Percentiles rank a stretch among this genome's conserved stretches.
phyloP scores from a whole-genome alignment of 2,797 vertebrate species.

The Zalophus californianus region DNA sequence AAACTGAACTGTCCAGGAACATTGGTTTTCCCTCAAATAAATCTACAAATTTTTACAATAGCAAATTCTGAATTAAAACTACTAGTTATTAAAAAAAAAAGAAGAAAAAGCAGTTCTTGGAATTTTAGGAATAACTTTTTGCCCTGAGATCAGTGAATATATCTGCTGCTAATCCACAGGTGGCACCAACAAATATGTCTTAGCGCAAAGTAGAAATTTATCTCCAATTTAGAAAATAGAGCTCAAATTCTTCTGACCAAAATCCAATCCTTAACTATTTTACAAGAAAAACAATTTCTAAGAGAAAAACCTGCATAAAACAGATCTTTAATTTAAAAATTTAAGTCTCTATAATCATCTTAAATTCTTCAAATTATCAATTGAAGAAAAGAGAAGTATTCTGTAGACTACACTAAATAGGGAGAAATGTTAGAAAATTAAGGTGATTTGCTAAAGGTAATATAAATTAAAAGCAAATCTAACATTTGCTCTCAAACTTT shows the following conservation, averaged over 20 bases:
- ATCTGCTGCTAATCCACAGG: constrained; percentile 67
- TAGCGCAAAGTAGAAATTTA: constrained; percentile 22
- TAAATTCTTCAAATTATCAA: constrained; percentile 59
- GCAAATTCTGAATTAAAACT: constrained; percentile 38
- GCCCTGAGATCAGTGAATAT: constrained; percentile 65
- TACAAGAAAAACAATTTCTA: neutral
- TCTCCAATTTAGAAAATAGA: constrained; percentile 52
- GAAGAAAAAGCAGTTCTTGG: neutral
- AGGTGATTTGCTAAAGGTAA: constrained; percentile 22
- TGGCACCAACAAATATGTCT: neutral
- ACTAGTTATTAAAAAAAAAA: constrained; percentile 14
- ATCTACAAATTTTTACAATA: constrained; percentile 46
- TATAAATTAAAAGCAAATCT: constrained; percentile 30
- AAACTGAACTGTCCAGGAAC: constrained; percentile 25
- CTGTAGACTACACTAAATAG: neutral
- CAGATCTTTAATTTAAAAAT: constrained; percentile 55
- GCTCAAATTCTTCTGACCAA: constrained; percentile 57
- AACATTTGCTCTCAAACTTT: constrained; percentile 51
- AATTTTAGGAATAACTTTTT: constrained; percentile 48
- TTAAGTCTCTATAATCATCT: constrained; percentile 45
- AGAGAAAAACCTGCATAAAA: constrained; percentile 32
- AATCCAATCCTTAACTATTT: constrained; percentile 35
- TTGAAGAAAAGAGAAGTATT: neutral
- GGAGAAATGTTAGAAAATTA: constrained; percentile 13
- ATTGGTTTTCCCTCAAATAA: constrained; percentile 1